A percentile compares a stretch with the other conserved stretches of the same genome.
Conservation (phyloP, 1,140 invertebrate species). For the Lucilia cuprina region DNA sequence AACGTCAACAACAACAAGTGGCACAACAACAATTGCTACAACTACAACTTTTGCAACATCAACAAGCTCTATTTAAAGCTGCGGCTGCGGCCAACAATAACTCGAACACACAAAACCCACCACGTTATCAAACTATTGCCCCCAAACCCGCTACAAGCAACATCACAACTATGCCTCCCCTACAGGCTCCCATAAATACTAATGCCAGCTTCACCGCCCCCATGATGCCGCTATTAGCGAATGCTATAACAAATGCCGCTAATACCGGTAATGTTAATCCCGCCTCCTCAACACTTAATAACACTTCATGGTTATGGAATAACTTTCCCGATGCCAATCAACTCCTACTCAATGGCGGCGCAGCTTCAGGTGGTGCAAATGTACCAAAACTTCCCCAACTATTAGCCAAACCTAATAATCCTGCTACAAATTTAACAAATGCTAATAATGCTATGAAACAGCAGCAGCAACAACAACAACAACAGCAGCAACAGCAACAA, state of each 20-base stretch:
- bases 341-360: slow-evolving; percentile 50
- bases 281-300: slow-evolving; percentile 41
- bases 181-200: slow-evolving; percentile 20
- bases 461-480: slow-evolving; percentile 48
- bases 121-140: background rate
- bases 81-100: background rate
- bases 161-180: slow-evolving; percentile 37
- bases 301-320: slow-evolving; percentile 57
- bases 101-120: slow-evolving; percentile 21
- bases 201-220: slow-evolving; percentile 35
- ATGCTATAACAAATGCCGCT: slow-evolving; percentile 36
- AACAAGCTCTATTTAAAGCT: slow-evolving; percentile 25
- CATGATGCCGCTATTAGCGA: slow-evolving; percentile 38
- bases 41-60: slow-evolving; percentile 40
- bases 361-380: background rate
- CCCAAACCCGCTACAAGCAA: slow-evolving; percentile 43
- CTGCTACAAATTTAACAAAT: slow-evolving; percentile 34
- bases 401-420: slow-evolving; percentile 47
- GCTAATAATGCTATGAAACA: slow-evolving; percentile 35
- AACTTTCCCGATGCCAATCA: slow-evolving; percentile 57
- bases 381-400: slow-evolving; percentile 49
- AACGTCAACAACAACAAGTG: slow-evolving; percentile 29
- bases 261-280: slow-evolving; percentile 27
- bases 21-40: slow-evolving; percentile 38
- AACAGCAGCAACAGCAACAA: slow-evolving; percentile 41